phyloP scores from a whole-genome alignment of 2,888 invertebrate genomes.

The Protula sp. region DNA sequence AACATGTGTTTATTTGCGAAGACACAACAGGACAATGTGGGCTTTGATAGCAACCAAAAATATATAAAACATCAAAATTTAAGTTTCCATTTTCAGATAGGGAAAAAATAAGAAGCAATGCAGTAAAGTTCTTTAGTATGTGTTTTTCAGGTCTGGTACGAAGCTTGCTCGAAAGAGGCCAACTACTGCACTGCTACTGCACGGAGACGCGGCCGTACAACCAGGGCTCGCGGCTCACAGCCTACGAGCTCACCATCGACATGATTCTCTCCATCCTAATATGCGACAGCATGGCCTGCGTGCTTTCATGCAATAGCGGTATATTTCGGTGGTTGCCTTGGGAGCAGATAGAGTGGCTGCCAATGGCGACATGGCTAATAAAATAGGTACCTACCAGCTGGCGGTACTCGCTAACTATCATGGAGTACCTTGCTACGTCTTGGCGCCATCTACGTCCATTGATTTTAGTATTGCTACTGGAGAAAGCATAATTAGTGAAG shows the following conservation, averaged over 20 bases:
- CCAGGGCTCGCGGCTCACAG: slow-evolving; percentile 82
- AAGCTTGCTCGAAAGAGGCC: slow-evolving; percentile 62
- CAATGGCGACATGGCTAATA: slow-evolving; percentile 98
- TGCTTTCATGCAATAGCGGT: slow-evolving; percentile 76
- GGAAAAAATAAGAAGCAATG: too few species aligned
- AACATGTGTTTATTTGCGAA: too few species aligned
- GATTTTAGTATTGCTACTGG: slow-evolving; percentile 76
- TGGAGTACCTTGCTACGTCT: slow-evolving; percentile 88
- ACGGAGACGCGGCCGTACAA: slow-evolving; percentile 98
- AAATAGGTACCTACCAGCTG: slow-evolving; percentile 67
- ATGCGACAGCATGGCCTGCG: slow-evolving; percentile 92
- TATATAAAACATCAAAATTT: too few species aligned
- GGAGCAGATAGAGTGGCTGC: slow-evolving; percentile 94
- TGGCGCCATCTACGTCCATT: slow-evolving; percentile 84
- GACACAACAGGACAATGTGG: too few species aligned
- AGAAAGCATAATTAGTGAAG: slow-evolving; percentile 85
- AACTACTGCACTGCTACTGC: slow-evolving; percentile 80
- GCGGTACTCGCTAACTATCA: slow-evolving; percentile 88
- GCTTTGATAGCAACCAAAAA: too few species aligned
- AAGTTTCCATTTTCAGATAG: too few species aligned
- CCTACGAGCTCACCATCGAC: slow-evolving; percentile 82
- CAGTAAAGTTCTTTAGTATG: too few species aligned
- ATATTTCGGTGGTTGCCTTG: slow-evolving; percentile 87
- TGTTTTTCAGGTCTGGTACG: slow-evolving; percentile 69
- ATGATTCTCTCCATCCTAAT: slow-evolving; percentile 82